Conservation (phyloP, 1,140 invertebrate genomes). For the Aphis craccivora region DNA sequence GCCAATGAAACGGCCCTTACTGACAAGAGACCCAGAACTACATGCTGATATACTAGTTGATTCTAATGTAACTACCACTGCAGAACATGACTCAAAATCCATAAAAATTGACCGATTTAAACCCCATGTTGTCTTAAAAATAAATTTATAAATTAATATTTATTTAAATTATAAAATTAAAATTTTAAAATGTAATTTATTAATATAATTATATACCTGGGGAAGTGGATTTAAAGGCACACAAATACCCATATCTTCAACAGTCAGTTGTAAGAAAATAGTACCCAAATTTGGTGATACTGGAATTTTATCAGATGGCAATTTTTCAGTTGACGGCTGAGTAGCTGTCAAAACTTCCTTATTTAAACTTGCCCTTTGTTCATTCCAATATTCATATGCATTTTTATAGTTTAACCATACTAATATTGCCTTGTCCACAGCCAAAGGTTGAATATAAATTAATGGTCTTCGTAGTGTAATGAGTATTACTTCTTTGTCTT, state of each 20-base stretch:
- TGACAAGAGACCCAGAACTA: constrained; percentile 78
- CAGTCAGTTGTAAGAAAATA: constrained; percentile 91
- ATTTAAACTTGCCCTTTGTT: constrained; percentile 87
- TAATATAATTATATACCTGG: constrained; percentile 65
- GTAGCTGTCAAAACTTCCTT: constrained; percentile 85
- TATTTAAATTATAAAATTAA: not conserved
- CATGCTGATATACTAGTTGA: constrained; percentile 91
- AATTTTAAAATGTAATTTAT: not conserved
- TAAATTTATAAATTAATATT: not conserved
- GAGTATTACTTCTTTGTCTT: constrained; percentile 92
- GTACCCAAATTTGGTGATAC: constrained; percentile 82
- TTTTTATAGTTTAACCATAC: constrained; percentile 99
- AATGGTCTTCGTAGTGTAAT: constrained; percentile 90
- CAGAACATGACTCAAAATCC: constrained; percentile 83
- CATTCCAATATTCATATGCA: constrained; percentile 98
- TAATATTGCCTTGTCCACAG: constrained; percentile 94
- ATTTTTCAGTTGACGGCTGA: constrained; percentile 77
- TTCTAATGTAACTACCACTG: constrained; percentile 92
- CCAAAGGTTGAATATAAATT: constrained; percentile 93
- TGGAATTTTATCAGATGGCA: constrained; percentile 79
- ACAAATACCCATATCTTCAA: constrained; percentile 97
- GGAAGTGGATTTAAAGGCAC: constrained; percentile 86
- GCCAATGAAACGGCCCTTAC: constrained; percentile 80
- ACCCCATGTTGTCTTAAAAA: constrained; percentile 69
- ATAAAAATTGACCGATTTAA: constrained; percentile 70